Conservation (phyloP, 2,888 invertebrate species). For the Pyrocoelia pectoralis region DNA sequence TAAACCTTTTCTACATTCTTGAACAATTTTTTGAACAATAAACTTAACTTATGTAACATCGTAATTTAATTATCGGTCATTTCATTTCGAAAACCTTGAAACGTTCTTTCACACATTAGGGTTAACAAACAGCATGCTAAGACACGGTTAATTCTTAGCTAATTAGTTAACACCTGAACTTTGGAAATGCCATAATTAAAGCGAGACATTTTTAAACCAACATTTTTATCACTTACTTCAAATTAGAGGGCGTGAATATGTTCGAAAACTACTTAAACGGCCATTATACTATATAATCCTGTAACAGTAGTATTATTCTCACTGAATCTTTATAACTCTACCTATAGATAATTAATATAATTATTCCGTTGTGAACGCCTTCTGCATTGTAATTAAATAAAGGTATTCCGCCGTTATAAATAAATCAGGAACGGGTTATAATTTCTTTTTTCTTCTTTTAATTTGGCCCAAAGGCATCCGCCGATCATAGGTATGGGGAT, state of each 20-base stretch:
- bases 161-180: too few relatives aligned
- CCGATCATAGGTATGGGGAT: constrained; percentile 5
- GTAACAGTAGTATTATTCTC: constrained; percentile 13
- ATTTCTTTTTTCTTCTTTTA: constrained; percentile 46
- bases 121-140: too few relatives aligned
- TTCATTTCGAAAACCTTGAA: too few relatives aligned
- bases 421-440: constrained; percentile 53
- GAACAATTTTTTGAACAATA: too few relatives aligned
- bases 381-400: constrained; percentile 32
- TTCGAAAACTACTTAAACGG: not conserved
- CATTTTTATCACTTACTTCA: not conserved
- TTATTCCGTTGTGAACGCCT: constrained; percentile 25
- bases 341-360: constrained; percentile 27
- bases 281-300: not conserved
- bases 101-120: too few relatives aligned
- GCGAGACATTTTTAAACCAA: too few relatives aligned
- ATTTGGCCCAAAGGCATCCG: constrained; percentile 46
- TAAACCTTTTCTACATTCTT: too few relatives aligned
- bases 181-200: too few relatives aligned
- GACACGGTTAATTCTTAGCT: too few relatives aligned
- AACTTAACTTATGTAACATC: too few relatives aligned
- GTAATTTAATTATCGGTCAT: too few relatives aligned
- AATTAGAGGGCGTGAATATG: not conserved
- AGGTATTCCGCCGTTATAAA: constrained; percentile 45
- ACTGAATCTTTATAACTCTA: constrained; percentile 14